Conservation (phyloP, 2,888 invertebrate genomes). For the Leucophenga montana region DNA sequence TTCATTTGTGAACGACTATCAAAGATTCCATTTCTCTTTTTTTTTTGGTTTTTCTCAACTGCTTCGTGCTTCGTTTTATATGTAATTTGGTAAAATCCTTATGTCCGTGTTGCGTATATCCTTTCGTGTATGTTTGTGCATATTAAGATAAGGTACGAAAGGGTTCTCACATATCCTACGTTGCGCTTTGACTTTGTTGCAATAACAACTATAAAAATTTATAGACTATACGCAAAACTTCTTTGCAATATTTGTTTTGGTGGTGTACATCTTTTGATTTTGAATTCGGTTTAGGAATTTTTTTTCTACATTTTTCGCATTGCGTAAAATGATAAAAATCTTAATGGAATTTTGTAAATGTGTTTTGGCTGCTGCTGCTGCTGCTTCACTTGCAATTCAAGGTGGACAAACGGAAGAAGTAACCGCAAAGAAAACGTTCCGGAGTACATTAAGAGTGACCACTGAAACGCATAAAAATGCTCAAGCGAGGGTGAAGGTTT, state of each 20-base stretch:
- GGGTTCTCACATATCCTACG: constrained; percentile 6
- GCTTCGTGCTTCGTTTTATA: not conserved
- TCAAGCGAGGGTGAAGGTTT: no score
- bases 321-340: constrained; percentile 58
- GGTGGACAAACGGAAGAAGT: constrained; percentile 6
- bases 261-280: constrained; percentile 43
- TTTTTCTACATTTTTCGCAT: constrained; percentile 40
- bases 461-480: constrained; percentile 12
- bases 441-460: constrained; percentile 19
- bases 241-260: constrained; percentile 24
- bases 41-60: no score
- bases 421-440: not conserved
- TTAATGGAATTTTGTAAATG: constrained; percentile 60
- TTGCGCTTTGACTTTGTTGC: constrained; percentile 3
- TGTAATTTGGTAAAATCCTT: constrained; percentile 40
- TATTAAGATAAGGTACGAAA: constrained; percentile 34
- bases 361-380: constrained; percentile 30
- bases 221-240: constrained; percentile 18
- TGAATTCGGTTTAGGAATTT: constrained; percentile 34
- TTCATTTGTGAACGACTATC: constrained; percentile 20
- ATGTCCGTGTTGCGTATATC: not conserved
- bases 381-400: constrained; percentile 11
- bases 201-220: constrained; percentile 17
- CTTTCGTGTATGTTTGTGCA: constrained; percentile 19
- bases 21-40: not conserved